Evolutionary conservation across 2,888 invertebrate species (phyloP).

Genomic region (Ephialtes manifestator): DNA sequence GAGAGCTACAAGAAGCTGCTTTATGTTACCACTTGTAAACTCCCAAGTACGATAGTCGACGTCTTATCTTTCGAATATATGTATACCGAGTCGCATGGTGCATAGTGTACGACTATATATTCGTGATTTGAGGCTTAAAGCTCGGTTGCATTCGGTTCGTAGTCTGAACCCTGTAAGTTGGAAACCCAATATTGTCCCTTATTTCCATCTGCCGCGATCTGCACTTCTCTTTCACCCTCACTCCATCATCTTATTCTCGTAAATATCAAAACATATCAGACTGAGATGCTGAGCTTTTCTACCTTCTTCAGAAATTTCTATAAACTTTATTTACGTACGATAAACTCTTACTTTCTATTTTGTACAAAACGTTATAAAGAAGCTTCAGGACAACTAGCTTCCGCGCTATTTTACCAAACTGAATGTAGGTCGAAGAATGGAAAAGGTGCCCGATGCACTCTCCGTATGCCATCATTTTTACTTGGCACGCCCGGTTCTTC

Average conservation of each 20-base stretch:
- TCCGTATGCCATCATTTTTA: not conserved
- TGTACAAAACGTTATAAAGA: not conserved
- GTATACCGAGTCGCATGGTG: not conserved
- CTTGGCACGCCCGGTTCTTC: not conserved
- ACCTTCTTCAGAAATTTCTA: not conserved
- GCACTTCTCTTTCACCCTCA: not conserved
- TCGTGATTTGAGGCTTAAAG: not conserved
- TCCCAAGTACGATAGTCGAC: not conserved
- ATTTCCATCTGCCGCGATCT: conserved; percentile 18
- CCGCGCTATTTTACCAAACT: not conserved
- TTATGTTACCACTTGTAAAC: conserved; percentile 3
- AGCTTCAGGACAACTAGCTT: not conserved
- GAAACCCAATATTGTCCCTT: conserved; percentile 16
- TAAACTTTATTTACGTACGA: not conserved
- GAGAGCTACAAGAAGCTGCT: not conserved
- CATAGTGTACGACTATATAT: not conserved
- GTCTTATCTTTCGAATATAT: not conserved
- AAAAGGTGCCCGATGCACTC: not conserved
- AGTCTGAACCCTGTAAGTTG: not conserved
- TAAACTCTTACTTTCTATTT: not conserved
- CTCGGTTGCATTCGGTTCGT: conserved; percentile 6
- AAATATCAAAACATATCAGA: not conserved
- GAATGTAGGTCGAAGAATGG: not conserved
- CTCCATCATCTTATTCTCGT: conserved; percentile 4
- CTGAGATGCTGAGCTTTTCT: not conserved